Percentiles rank a stretch among this genome's conserved stretches.
Evolutionary conservation across 2,797 vertebrate genomes (phyloP).

Genomic region (Microchirus variegatus): DNA sequence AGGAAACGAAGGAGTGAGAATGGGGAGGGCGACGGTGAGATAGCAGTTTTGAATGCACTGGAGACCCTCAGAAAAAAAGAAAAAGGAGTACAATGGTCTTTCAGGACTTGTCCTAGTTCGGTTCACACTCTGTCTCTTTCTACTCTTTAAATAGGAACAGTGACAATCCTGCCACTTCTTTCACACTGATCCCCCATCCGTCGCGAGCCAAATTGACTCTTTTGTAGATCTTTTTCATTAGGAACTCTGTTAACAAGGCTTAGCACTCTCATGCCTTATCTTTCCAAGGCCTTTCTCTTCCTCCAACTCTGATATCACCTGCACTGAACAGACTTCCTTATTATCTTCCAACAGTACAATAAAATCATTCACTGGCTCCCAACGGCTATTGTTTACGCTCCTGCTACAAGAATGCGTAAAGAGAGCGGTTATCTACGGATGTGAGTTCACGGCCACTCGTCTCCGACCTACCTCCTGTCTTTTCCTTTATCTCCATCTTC

Average conservation of each 20-base stretch:
- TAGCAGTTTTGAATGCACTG: constrained; percentile 72
- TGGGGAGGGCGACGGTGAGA: constrained; percentile 67
- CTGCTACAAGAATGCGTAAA: constrained; percentile 39
- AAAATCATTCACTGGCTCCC: constrained; percentile 33
- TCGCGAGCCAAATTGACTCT: constrained; percentile 30
- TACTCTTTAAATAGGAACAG: constrained; percentile 55
- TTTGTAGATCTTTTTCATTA: constrained; percentile 32
- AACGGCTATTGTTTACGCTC: constrained; percentile 42
- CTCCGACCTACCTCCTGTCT: constrained; percentile 62
- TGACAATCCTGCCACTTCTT: constrained; percentile 43
- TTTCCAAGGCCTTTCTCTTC: constrained; percentile 13
- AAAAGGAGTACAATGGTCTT: constrained; percentile 77
- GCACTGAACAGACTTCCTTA: constrained; percentile 36
- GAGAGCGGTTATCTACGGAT: constrained; percentile 47
- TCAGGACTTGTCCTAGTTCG: constrained; percentile 78
- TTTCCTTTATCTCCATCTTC: constrained; percentile 57
- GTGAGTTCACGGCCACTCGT: constrained; percentile 29
- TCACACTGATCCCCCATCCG: constrained; percentile 51
- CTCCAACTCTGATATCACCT: constrained; percentile 34
- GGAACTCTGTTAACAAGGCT: constrained; percentile 28
- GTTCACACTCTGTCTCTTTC: constrained; percentile 39
- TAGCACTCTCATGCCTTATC: constrained; percentile 25
- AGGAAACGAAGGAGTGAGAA: constrained; percentile 30
- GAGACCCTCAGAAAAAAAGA: constrained; percentile 61
- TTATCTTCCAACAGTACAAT: constrained; percentile 20